Evolutionary conservation across 2,113 vertebrate species (phyloP).

Genomic region (Muntiacus muntjak): DNA sequence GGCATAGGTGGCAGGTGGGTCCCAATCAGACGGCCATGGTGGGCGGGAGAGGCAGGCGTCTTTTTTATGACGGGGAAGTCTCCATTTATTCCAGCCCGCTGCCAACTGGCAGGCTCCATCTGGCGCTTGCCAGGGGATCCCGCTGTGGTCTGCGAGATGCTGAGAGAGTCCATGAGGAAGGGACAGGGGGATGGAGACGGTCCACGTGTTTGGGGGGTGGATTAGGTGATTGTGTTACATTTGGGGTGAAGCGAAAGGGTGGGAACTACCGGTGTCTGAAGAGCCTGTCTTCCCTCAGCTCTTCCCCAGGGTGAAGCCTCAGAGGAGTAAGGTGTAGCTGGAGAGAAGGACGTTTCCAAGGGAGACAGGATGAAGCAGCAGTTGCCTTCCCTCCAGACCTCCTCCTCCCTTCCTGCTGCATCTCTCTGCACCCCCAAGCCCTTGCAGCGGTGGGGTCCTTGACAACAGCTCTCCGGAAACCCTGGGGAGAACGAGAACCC

Average conservation of each 20-base stretch:
- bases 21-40: neutral
- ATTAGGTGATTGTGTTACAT: neutral
- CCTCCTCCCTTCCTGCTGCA: neutral
- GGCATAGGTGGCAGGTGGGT: neutral
- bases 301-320: constrained; percentile 77
- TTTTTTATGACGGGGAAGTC: neutral
- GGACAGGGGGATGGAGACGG: neutral
- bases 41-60: neutral
- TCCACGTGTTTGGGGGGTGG: too few species aligned
- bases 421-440: neutral
- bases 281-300: constrained; percentile 56
- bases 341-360: neutral
- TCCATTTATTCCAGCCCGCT: neutral
- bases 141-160: neutral
- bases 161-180: neutral
- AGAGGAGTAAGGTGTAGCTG: constrained; percentile 65
- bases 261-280: neutral
- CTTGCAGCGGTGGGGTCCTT: neutral
- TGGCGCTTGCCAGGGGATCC: neutral
- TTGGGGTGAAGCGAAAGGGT: neutral
- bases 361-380: neutral
- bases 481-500: neutral
- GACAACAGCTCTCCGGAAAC: neutral
- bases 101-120: neutral
- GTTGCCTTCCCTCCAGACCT: neutral